Evolutionary conservation across 2,113 vertebrate genomes (phyloP).

Genomic region (Pangasianodon gigas): DNA sequence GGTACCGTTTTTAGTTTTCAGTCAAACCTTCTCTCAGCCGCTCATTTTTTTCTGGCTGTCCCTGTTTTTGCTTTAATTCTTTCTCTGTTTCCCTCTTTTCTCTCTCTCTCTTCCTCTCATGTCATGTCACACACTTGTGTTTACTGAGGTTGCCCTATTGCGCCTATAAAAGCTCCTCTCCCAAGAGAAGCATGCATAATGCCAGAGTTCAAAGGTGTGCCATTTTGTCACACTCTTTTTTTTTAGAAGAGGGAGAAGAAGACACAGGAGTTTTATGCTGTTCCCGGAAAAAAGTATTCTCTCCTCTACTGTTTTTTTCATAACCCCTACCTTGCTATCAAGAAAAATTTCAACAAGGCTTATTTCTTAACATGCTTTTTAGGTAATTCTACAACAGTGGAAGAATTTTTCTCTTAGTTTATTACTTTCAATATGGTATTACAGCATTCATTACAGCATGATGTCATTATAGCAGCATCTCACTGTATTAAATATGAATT

Average conservation of each 20-base stretch:
- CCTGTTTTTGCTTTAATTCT: not conserved
- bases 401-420: not conserved
- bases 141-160: slow-evolving; percentile 21
- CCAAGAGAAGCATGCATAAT: slow-evolving; percentile 48
- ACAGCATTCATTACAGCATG: not conserved
- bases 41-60: not conserved
- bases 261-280: not conserved
- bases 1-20: not conserved
- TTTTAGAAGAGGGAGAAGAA: not conserved
- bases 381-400: slow-evolving; percentile 10
- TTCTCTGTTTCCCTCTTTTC: not conserved
- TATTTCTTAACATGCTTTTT: too few species aligned
- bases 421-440: not conserved
- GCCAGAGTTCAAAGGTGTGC: slow-evolving; percentile 50
- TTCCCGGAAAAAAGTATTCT: too few species aligned
- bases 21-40: not conserved
- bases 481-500: not conserved
- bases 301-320: too few species aligned
- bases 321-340: too few species aligned
- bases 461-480: not conserved
- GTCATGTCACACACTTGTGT: slow-evolving; percentile 33
- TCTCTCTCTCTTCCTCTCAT: not conserved
- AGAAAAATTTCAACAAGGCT: not conserved
- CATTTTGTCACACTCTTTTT: slow-evolving; percentile 35
- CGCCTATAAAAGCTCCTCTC: slow-evolving; percentile 10